Base-by-base conservation (phyloP, 2,113 vertebrate species). In the Plestiodon gilberti region DNA sequence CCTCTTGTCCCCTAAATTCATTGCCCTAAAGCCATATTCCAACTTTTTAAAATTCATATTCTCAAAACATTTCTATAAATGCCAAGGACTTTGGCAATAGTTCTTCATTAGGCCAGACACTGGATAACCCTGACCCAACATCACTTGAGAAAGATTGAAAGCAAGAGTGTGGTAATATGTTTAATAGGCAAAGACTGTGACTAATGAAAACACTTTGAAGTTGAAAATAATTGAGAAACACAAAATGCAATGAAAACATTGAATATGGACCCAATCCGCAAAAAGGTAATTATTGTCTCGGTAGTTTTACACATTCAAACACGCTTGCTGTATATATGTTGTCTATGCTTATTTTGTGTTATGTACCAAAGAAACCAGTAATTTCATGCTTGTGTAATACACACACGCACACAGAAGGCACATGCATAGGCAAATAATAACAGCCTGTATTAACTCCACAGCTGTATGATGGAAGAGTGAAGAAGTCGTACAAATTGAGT, bases 41-140 rank as follows among this genome's bases (percentile, higher is more conserved):
- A 70, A 35, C 78, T 1, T 84, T 43, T 77, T 11, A 52, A 83
- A 81, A 87, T 79, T 43, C 65, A 92, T 91, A 93, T 90, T 65
- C 35, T 15, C 88, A 81, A 30, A 33, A 40, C 35, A 3, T 91
- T 78, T 86, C 48, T 91, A 75, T 83, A 61, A 83, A 78, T 82
- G 33, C 35, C 43, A 69, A 67, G 28, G 43, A 55, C 38, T n/a
- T 2, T 6, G 86, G 76, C 8, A 40, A 1, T 9, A 81, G 40
- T 3, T 4, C 84, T 55, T 6, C 35, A 84, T 7, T 2, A 85
- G 40, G 14, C 23, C 1, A 69, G 38, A 87, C 70, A 65, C 0
- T 7, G 20, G 38, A 25, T 48, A 2, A 38, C 78, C 62, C 52
- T 48, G 22, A 74, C 83, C 90, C 4, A 81, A 91, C 35, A 76